These are phyloP conservation scores for Sphaerophoria rueppellii DNA, from an alignment of 2,888 invertebrate genomes.

Conservation along the genomic window DNA sequence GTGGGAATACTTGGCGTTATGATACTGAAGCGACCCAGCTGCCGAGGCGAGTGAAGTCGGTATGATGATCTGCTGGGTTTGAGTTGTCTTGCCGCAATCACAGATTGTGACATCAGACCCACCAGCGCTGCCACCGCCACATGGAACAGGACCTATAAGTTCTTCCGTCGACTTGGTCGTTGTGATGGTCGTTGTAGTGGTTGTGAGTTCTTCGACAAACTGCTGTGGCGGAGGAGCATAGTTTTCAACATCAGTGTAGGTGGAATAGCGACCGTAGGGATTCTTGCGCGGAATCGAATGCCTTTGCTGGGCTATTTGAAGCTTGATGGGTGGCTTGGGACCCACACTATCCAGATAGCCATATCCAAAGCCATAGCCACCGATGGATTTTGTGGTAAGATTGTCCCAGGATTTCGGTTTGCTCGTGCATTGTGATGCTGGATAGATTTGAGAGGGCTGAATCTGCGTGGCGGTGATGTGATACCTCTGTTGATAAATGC, in stretches of 20 bases:
- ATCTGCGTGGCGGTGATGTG: slow-evolving; percentile 82
- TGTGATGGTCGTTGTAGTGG: slow-evolving; percentile 83
- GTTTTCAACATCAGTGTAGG: slow-evolving; percentile 82
- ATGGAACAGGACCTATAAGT: slow-evolving; percentile 84
- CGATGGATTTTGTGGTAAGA: slow-evolving; percentile 91
- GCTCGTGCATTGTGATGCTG: slow-evolving; percentile 82
- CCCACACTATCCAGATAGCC: slow-evolving; percentile 89
- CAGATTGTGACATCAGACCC: slow-evolving; percentile 73
- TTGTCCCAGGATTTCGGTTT: slow-evolving; percentile 97
- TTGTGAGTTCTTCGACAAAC: slow-evolving; percentile 82
- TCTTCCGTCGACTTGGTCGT: slow-evolving; percentile 92
- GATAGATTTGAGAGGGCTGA: slow-evolving; percentile 81
- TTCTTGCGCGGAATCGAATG: slow-evolving; percentile 82
- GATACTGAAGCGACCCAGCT: slow-evolving; percentile 66
- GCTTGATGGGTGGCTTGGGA: slow-evolving; percentile 81
- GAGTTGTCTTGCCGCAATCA: slow-evolving; percentile 76
- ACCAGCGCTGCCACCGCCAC: slow-evolving; percentile 76
- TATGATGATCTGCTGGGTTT: slow-evolving; percentile 77
- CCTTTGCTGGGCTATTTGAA: slow-evolving; percentile 82
- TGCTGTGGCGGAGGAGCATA: slow-evolving; percentile 82
- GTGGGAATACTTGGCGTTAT: slow-evolving; percentile 78
- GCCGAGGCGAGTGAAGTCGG: slow-evolving; percentile 75
- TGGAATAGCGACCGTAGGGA: slow-evolving; percentile 81
- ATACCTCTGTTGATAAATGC: slow-evolving; percentile 79
- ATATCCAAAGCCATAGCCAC: slow-evolving; percentile 93